Evolutionary conservation across 2,797 vertebrate genomes (phyloP), one percentile per base, ranked within the genome.

Genomic region (Molossus molossus): DNA sequence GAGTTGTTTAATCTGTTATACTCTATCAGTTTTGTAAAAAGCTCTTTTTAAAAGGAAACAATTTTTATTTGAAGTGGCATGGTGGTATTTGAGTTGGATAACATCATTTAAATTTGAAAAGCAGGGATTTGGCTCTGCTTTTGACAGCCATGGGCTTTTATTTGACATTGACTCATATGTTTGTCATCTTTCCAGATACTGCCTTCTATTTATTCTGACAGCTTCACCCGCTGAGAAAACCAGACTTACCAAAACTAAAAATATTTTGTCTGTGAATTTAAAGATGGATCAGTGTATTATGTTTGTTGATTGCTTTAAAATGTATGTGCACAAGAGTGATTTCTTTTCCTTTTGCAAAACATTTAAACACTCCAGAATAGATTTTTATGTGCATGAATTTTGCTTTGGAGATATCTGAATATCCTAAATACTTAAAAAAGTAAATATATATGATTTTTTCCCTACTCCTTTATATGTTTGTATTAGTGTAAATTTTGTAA

Each of bases 121-220:
- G 93, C 86, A 93, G 94, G 92, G 91, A 91, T 97, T 96, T 97
- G 97, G 93, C 97, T 97, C 55, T 1, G 18, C 64, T 90, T 76
- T 94, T 96, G 89, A 82, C 93, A 92, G 94, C 62, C 91, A 94
- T 96, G 97, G 97, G 97, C 94, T 98, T 96, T 86, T 87, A 23
- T 96, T 96, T 98, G 97, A 97, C 97, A 72, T 90, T 98, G 98
- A 97, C 97, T 96, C 96, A 20, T 81, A 97, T 97, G 97, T 97
- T 97, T 98, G 98, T 97, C 73, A 11, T 94, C 90, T 96, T 96
- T 97, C 96, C 96, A 95, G 94, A 90, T 94, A 96, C 33, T 96
- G 94, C 90, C 89, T 97, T 97, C 90, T 97, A 9, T 98, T 97
- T 94, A 53, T 98, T 97, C 96, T 96, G 96, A 97, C 96, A 97